Evolutionary conservation across 1,140 invertebrate species (phyloP), one percentile per base, ranked within the genome.

Genomic region (Euwallacea fornicatus): DNA sequence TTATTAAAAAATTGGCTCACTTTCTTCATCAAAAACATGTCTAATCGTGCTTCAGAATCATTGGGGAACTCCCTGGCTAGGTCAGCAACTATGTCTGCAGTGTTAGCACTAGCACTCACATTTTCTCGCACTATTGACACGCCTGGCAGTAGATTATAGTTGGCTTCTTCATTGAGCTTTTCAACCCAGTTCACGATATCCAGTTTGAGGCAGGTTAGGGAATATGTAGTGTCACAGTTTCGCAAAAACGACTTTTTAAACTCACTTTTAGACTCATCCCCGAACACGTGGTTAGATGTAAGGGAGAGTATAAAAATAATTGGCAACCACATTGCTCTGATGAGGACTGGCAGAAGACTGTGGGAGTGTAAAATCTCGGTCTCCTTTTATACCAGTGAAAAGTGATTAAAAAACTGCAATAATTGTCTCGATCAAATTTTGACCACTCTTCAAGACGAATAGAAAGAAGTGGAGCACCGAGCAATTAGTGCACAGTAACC

Each of bases 121-220:
- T 84, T 83, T 79, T 92, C 90, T 67, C 88, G 89, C 11, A 92
- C 85, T 16, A 93, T 85, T 61, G 86, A 88, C 0, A 93, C 83
- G 55, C 90, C 90, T 0, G 91, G 90, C 7, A 92, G 74, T 0
- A 93, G 83, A 58, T 85, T 85, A 21, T 88, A 81, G 74, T 88
- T 84, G 33, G 88, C 84, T 58, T 87, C 85, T 58, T 87, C 84
- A 21, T 87, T 89, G 1, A 93, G 77, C 72, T 87, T 88, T 75
- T 93, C 91, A 44, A 93, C 83, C 74, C 92, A 86, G 0, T 88
- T 88, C 10, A 92, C 88, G 10, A 92, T 86, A 80, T 92, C 91
- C 58, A 93, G 83, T 78, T 93, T 93, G 9, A 93, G 81, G 76
- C 92, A 93, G 42, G 89, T 91, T n/a, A 87, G 83, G 81, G 88